Evolutionary conservation across 1,140 invertebrate species (phyloP), one percentile per base, ranked within the genome.

Genomic region (Babylonia areolata): DNA sequence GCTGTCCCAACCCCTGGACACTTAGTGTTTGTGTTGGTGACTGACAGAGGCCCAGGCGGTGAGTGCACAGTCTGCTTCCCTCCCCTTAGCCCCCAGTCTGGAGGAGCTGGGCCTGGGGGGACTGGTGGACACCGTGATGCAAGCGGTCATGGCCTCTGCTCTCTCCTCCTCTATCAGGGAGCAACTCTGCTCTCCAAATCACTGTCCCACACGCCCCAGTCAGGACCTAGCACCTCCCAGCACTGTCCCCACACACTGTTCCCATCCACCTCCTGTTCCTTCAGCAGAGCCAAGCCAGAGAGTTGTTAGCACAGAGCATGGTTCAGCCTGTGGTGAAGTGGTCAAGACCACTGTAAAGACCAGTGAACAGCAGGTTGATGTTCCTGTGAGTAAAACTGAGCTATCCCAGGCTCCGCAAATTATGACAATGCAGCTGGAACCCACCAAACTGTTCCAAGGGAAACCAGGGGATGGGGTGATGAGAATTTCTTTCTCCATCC

Each of bases 401-500:
- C 20, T 20, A 5, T 15, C 58, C 31, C 42, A 85, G 31, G 84
- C 75, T 35, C 64, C 82, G 5, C 84, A 84, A 33, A 78, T 35
- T 28, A 46, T 88, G 40, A 86, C 81, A 12, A n/a, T 86, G 42
- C 73, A 86, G 82, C 37, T 86, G 23, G 54, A 86, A 11, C 85
- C 85, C 3, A 69, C 86, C 20, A 75, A 80, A 51, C 37, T 88
- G 37, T 85, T 86, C 35, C 87, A 88, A 71, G 85, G 87, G 1
- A 42, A 81, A 42, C 40, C 82, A 46, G 85, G 75, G 6, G 33
- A 46, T 73, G 87, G 82, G 3, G 71, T 82, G 42, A 88, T 88
- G 87, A 86, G 84, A 42, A 84, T 88, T 81, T 80, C 64, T 54
- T 88, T 88, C 81, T 80, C 87, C 71, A 77, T 88, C 20, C 85